These are phyloP conservation scores for Helostoma temminkii DNA, from an alignment of 2,797 vertebrate genomes.

Conservation along the genomic window DNA sequence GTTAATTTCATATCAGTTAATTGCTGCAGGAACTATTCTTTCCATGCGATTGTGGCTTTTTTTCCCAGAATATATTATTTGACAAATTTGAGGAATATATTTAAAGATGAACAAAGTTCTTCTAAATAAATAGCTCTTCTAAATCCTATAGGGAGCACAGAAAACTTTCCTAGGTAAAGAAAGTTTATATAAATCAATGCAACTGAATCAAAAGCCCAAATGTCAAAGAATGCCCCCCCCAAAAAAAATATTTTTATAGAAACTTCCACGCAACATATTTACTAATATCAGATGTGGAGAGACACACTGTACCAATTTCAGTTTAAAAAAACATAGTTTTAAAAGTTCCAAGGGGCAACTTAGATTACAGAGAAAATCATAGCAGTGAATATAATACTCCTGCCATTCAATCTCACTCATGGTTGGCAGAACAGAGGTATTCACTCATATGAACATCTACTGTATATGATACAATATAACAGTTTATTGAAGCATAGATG, in stretches of 20 bases:
- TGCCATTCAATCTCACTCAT: conserved; percentile 71
- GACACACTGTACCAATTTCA: conserved; percentile 18
- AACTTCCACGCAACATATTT: conserved; percentile 22
- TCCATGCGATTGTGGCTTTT: conserved; percentile 7
- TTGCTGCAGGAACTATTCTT: conserved; percentile 44
- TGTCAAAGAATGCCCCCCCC: neutral
- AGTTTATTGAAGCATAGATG: conserved; percentile 76
- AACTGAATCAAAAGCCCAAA: conserved; percentile 6
- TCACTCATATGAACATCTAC: conserved; percentile 73
- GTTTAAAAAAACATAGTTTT: conserved; percentile 22
- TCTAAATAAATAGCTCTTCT: conserved; percentile 9
- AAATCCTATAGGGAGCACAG: neutral
- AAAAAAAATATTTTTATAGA: neutral
- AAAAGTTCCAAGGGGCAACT: conserved; percentile 56
- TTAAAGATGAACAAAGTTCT: conserved; percentile 25
- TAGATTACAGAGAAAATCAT: conserved; percentile 58
- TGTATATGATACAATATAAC: conserved; percentile 75
- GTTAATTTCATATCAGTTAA: conserved; percentile 60
- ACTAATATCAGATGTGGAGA: conserved; percentile 2
- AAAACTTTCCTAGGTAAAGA: conserved; percentile 1
- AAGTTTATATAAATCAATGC: conserved; percentile 2
- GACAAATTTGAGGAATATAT: conserved; percentile 18
- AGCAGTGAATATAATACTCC: conserved; percentile 49
- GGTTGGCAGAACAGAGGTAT: conserved; percentile 69
- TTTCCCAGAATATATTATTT: conserved; percentile 29